These are phyloP conservation scores for Eutolmus rufibarbis DNA, from an alignment of 2,888 invertebrate genomes.

Conservation along the genomic window DNA sequence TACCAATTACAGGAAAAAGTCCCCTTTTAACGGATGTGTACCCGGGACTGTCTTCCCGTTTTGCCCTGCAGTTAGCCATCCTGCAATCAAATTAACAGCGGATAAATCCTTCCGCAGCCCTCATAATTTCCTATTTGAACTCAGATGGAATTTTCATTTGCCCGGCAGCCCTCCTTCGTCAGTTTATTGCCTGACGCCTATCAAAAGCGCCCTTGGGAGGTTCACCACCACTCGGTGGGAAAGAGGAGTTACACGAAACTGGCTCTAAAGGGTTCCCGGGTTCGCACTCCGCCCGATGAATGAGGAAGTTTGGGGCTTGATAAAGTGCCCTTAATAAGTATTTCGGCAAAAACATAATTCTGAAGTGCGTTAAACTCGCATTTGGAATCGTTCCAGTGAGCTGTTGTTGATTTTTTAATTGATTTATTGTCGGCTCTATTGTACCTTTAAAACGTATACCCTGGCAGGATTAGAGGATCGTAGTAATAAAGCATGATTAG, in stretches of 20 bases:
- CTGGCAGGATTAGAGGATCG: background rate
- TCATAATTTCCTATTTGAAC: conserved; percentile 34
- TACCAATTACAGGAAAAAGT: conserved; percentile 32
- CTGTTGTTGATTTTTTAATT: background rate
- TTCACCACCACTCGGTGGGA: background rate
- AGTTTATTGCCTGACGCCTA: background rate
- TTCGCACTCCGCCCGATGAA: background rate
- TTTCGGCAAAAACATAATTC: conserved; percentile 13
- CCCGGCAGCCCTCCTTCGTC: background rate
- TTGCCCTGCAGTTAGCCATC: background rate
- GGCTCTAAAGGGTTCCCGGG: background rate
- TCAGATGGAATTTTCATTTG: conserved; percentile 37
- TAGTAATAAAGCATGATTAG: background rate
- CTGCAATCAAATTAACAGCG: conserved; percentile 40
- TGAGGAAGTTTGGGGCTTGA: conserved; percentile 6
- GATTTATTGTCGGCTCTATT: background rate
- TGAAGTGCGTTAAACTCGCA: background rate
- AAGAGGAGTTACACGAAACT: background rate
- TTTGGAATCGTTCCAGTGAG: background rate
- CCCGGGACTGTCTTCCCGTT: background rate
- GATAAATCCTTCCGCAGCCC: conserved; percentile 30
- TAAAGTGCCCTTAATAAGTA: conserved; percentile 17
- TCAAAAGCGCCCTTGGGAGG: background rate
- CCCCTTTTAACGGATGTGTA: background rate
- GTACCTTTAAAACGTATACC: background rate